Conservation (phyloP, 2,797 vertebrate genomes). For the Thamnophis elegans region DNA sequence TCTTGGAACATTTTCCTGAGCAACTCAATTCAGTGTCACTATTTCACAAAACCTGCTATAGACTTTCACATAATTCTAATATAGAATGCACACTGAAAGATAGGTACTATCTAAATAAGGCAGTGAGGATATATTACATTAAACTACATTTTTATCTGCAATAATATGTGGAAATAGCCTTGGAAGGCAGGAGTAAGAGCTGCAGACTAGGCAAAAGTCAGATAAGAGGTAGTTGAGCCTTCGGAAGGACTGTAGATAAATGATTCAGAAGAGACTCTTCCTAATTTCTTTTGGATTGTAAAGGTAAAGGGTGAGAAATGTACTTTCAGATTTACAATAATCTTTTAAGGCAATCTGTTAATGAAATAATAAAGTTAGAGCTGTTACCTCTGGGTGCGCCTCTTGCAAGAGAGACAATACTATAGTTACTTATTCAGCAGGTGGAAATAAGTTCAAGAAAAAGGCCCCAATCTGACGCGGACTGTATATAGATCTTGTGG, state of each 20-base stretch:
- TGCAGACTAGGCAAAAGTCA: background rate
- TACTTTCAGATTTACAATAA: background rate
- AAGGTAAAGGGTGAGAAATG: background rate
- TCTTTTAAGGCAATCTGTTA: background rate
- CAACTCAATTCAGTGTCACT: background rate
- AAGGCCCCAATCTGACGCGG: background rate
- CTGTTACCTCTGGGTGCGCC: background rate
- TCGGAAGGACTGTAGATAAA: background rate
- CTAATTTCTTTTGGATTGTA: background rate
- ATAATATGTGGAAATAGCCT: background rate
- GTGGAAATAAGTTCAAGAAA: background rate
- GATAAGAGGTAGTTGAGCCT: background rate
- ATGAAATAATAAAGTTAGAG: background rate
- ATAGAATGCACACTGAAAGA: background rate
- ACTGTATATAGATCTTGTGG: background rate
- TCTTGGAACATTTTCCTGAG: background rate
- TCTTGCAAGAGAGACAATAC: background rate
- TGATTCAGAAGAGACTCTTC: background rate
- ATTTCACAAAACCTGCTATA: background rate
- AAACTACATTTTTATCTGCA: background rate
- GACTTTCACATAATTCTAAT: background rate
- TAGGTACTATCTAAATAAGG: background rate
- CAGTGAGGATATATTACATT: background rate
- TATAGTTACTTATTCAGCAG: background rate
- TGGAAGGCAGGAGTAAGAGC: background rate